Conservation (phyloP, 2,797 vertebrate genomes). For the Liasis olivaceus region DNA sequence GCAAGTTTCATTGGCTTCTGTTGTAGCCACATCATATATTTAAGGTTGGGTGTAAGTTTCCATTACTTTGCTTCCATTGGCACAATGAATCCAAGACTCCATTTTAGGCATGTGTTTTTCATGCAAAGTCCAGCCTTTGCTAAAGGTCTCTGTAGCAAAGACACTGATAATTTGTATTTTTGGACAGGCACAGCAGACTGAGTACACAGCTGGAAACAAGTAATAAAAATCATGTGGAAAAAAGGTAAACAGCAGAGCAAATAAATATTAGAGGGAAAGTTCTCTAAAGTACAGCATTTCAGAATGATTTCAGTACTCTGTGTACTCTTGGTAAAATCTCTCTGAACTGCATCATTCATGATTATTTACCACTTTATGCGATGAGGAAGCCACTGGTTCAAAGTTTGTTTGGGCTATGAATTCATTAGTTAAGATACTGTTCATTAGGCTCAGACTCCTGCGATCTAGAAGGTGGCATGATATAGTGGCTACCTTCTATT, state of each 20-base stretch:
- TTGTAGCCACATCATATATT: background rate
- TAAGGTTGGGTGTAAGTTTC: constrained; percentile 3
- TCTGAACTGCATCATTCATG: constrained; percentile 13
- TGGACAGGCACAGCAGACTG: constrained; percentile 11
- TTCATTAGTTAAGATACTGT: background rate
- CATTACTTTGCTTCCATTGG: constrained; percentile 30
- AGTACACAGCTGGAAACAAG: constrained; percentile 18
- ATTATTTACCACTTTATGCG: background rate
- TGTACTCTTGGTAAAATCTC: background rate
- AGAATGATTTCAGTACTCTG: background rate
- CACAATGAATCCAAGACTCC: background rate
- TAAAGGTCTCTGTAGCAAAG: constrained; percentile 14
- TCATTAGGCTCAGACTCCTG: background rate
- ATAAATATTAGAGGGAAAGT: constrained; percentile 22
- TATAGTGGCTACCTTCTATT: background rate
- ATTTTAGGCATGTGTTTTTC: constrained; percentile 7
- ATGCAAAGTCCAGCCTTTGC: background rate
- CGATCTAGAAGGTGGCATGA: too few species aligned
- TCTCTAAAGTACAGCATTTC: constrained; percentile 21
- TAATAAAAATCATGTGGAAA: constrained; percentile 26
- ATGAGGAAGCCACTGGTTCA: background rate
- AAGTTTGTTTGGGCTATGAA: background rate
- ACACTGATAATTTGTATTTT: constrained; percentile 28
- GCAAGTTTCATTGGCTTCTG: background rate
- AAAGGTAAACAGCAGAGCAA: constrained; percentile 4